Conservation (phyloP, 1,140 invertebrate genomes). For the Bombus picipes region DNA sequence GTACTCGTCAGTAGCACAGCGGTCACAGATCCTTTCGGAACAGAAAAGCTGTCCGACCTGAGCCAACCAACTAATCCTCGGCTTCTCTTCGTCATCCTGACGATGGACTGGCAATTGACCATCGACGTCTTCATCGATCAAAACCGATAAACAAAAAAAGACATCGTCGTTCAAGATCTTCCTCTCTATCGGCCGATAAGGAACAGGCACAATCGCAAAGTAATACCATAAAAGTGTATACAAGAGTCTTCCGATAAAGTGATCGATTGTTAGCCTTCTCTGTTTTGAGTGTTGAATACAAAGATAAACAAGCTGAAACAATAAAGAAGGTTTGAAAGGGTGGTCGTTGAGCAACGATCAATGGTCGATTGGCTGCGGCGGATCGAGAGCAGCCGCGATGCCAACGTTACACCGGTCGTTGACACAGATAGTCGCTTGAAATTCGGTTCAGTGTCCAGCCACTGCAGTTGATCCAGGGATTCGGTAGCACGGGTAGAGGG, state of each 20-base stretch:
- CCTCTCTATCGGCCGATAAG: not conserved
- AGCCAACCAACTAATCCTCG: too few species aligned
- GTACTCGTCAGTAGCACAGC: conserved; percentile 46
- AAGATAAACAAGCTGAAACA: not conserved
- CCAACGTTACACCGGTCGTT: conserved; percentile 42
- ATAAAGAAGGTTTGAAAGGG: not conserved
- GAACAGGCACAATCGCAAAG: not conserved
- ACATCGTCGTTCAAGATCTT: not conserved
- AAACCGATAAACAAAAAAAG: not conserved
- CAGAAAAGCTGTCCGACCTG: not conserved
- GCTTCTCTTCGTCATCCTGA: not conserved
- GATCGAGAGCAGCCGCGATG: conserved; percentile 43
- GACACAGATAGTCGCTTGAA: conserved; percentile 37
- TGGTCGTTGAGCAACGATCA: not conserved
- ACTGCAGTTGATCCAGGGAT: conserved; percentile 20
- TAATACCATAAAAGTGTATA: not conserved
- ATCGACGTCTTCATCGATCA: not conserved
- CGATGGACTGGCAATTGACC: not conserved
- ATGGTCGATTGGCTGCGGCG: not conserved
- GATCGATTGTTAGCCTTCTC: too few species aligned
- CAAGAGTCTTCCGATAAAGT: not conserved
- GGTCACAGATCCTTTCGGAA: conserved; percentile 53
- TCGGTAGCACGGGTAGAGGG: not conserved
- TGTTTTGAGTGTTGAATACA: not conserved
- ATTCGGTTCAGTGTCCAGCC: conserved; percentile 14